Evolutionary conservation across 1,140 invertebrate species (phyloP), one percentile per base, ranked within the genome.

Genomic region (Philotrypesis tridentata): DNA sequence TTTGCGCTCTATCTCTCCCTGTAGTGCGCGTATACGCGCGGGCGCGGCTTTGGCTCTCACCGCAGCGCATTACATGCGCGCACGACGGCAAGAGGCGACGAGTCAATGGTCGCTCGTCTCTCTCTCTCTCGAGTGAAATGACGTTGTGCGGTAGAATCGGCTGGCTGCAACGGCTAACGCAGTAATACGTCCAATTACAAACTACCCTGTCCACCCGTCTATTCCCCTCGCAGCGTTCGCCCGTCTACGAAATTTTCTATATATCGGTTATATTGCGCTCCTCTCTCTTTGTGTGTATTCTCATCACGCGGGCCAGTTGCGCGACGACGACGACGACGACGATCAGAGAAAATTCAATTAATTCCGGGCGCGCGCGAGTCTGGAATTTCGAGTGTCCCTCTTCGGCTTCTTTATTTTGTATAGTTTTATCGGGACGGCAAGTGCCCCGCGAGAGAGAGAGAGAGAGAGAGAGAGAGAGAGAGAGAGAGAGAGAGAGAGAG

Each of bases 281-380:
- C n/a, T n/a, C n/a, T n/a, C n/a, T 14, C 2, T 14, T 2, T 43
- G 33, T 14, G 40, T 4, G 21, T 55, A n/a, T n/a, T 55, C 48
- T 1, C 21, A 14, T 48, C 43, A 55, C 48, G 48, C n/a, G 48
- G 7, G 21, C 4, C 21, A 6, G 48, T 0, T 12, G 48, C 7
- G 5, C 40, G 40, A 43, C 12, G 40, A 43, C n/a, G n/a, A n/a
- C n/a, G n/a, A n/a, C n/a, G n/a, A n/a, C n/a, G n/a, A n/a, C n/a
- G n/a, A n/a, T n/a, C n/a, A 60, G 14, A 65, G 27, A 27, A 27
- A 65, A 68, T 68, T 31, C 17, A 31, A 68, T 67, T 43, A 76
- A 75, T 75, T 37, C 9, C 65, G 17, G 14, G 7, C 25, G 7
- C 33, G 31, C n/a, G n/a, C n/a, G n/a, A n/a, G n/a, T 23, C 0